phyloP scores from a whole-genome alignment of 2,113 vertebrate genomes.

The Alexandromys fortis region DNA sequence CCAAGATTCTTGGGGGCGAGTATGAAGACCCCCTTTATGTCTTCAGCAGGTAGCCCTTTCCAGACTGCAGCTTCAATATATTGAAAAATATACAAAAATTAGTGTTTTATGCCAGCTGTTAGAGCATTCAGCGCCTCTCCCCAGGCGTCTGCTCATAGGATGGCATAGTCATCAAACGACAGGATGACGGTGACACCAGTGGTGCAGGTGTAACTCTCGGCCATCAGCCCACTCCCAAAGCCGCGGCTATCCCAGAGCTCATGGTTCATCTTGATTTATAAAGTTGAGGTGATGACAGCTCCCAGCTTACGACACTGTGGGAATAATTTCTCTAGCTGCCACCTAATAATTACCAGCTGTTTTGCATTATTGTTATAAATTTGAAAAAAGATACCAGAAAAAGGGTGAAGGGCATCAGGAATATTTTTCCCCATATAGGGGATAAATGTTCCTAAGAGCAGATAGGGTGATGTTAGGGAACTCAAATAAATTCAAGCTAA shows the following conservation, averaged over 20 bases:
- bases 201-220: neutral
- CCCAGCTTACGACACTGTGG: neutral
- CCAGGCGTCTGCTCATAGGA: neutral
- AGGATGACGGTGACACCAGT: neutral
- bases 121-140: neutral
- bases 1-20: neutral
- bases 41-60: neutral
- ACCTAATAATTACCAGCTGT: neutral
- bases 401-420: neutral
- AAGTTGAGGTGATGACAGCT: neutral
- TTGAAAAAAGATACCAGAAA: neutral
- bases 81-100: neutral
- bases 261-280: neutral
- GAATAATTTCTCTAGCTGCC: neutral
- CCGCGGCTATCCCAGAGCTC: neutral
- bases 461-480: neutral
- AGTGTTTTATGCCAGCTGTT: neutral
- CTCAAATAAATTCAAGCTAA: conserved; percentile 28
- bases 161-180: neutral
- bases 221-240: neutral
- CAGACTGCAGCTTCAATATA: neutral
- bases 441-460: neutral
- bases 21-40: neutral
- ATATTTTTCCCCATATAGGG: conserved; percentile 1
- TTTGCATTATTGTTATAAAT: conserved; percentile 23